Percentiles rank a stretch among this genome's conserved stretches.
Evolutionary conservation across 2,113 vertebrate genomes (phyloP).

Genomic region (Tyto alba): DNA sequence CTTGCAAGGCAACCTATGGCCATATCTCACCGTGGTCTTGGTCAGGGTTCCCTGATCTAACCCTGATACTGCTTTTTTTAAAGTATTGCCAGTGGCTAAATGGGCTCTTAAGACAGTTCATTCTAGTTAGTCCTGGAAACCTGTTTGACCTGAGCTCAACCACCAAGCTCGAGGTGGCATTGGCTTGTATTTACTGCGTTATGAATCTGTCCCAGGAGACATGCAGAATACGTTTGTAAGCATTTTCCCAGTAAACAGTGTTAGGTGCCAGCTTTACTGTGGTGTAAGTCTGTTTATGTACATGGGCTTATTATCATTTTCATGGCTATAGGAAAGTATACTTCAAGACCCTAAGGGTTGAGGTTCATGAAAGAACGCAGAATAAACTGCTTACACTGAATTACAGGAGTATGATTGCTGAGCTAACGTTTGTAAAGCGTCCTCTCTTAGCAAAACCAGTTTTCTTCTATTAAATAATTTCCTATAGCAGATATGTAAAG

Average conservation of each 20-base stretch:
- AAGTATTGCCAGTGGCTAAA: background rate
- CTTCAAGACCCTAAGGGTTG: background rate
- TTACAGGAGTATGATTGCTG: background rate
- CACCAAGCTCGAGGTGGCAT: background rate
- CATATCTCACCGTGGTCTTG: background rate
- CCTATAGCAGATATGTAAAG: background rate
- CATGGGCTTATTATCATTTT: background rate
- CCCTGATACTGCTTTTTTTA: background rate
- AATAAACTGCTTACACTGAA: background rate
- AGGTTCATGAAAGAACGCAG: background rate
- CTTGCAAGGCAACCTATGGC: background rate
- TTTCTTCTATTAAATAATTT: background rate
- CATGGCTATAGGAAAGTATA: background rate
- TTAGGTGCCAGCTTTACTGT: background rate
- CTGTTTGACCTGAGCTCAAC: slow-evolving; percentile 20
- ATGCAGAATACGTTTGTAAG: background rate
- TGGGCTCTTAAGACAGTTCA: background rate
- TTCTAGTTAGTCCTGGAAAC: slow-evolving; percentile 1
- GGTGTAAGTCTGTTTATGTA: background rate
- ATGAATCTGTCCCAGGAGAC: background rate
- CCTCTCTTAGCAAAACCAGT: background rate
- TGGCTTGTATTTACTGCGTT: background rate
- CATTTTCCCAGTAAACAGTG: background rate
- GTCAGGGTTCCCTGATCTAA: background rate
- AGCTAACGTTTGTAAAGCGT: background rate